These are phyloP conservation scores for Labeo calbasu DNA, from an alignment of 2,797 vertebrate species.

Conservation along the genomic window DNA sequence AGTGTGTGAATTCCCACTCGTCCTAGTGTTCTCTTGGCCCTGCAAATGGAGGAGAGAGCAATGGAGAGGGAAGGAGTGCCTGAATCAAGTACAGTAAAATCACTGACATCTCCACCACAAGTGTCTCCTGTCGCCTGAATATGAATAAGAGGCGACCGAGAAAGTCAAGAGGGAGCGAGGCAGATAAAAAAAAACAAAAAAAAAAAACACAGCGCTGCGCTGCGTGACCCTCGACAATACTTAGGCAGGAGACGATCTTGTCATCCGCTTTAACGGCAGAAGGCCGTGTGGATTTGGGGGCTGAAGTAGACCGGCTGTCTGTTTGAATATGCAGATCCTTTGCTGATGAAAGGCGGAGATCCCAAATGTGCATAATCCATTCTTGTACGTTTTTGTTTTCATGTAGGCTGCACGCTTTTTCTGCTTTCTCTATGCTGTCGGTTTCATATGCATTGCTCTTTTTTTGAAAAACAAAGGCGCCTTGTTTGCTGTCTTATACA, in stretches of 20 bases:
- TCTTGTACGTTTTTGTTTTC: conserved; percentile 30
- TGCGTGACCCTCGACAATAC: conserved; percentile 31
- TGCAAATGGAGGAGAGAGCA: conserved; percentile 1
- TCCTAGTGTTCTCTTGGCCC: conserved; percentile 39
- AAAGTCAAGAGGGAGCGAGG: conserved; percentile 39
- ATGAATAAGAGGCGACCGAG: conserved; percentile 26
- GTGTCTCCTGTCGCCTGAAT: conserved; percentile 28
- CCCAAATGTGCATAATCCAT: conserved; percentile 50
- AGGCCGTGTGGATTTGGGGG: conserved; percentile 35
- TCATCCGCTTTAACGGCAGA: conserved; percentile 39
- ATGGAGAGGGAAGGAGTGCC: conserved; percentile 17
- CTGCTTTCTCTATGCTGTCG: background rate
- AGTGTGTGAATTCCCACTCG: conserved; percentile 51
- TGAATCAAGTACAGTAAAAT: conserved; percentile 48
- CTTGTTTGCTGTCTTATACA: conserved; percentile 52
- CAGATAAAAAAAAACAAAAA: background rate
- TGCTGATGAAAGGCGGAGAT: conserved; percentile 49
- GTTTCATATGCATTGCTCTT: conserved; percentile 24
- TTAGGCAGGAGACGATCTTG: conserved; percentile 2
- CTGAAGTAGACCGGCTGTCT: conserved; percentile 45
- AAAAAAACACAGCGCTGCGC: background rate
- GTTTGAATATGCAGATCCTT: conserved; percentile 59
- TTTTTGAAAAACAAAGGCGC: conserved; percentile 48
- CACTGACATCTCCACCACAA: conserved; percentile 46
- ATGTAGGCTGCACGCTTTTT: conserved; percentile 28